Percentiles rank a stretch among this genome's conserved stretches.
phyloP scores from a whole-genome alignment of 2,797 vertebrate genomes.

The Hipposideros larvatus region DNA sequence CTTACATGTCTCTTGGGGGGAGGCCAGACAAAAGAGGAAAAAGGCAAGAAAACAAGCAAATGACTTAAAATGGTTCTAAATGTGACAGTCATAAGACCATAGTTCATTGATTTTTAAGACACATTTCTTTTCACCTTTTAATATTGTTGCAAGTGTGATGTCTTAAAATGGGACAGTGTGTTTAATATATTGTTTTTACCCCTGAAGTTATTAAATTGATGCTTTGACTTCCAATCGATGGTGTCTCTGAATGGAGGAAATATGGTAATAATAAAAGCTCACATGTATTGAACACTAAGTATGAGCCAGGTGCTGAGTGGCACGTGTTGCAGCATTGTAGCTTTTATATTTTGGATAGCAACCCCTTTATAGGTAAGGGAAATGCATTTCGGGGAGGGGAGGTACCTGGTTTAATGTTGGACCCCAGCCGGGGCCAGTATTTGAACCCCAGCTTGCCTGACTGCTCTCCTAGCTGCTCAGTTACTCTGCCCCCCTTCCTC shows the following conservation, averaged over 20 bases:
- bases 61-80: slow-evolving; percentile 65
- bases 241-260: slow-evolving; percentile 77
- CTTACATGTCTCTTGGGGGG: background rate
- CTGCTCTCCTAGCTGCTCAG: background rate
- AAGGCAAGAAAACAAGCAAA: slow-evolving; percentile 54
- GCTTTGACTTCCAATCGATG: slow-evolving; percentile 77
- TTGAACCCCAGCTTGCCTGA: background rate
- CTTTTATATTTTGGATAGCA: background rate
- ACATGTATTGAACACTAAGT: slow-evolving; percentile 67
- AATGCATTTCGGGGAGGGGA: background rate
- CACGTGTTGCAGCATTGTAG: background rate
- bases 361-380: background rate
- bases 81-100: slow-evolving; percentile 58
- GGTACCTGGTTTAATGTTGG: background rate
- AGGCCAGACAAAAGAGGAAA: slow-evolving; percentile 12
- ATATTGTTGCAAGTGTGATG: slow-evolving; percentile 75
- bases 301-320: slow-evolving; percentile 31
- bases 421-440: background rate
- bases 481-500: background rate
- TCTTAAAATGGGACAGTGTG: slow-evolving; percentile 70
- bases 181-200: slow-evolving; percentile 79
- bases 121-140: slow-evolving; percentile 76
- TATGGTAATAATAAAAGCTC: slow-evolving; percentile 79
- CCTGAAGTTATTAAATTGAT: slow-evolving; percentile 78
- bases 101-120: slow-evolving; percentile 78